These are phyloP conservation scores for Diadophis punctatus DNA, from an alignment of 2,113 vertebrate genomes.

Conservation along the genomic window DNA sequence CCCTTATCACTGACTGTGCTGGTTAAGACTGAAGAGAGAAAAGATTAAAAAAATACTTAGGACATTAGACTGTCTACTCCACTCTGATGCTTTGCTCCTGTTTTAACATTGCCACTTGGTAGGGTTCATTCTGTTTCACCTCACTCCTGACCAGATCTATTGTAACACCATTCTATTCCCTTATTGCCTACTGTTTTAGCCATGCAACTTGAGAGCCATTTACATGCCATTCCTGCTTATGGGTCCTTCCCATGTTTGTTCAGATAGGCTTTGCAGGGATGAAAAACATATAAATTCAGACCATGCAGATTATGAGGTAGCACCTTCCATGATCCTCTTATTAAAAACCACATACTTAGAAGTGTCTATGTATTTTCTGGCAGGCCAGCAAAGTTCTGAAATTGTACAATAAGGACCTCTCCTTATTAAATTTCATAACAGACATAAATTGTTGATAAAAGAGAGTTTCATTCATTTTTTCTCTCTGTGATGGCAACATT, in stretches of 20 bases:
- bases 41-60: neutral
- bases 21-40: neutral
- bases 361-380: neutral
- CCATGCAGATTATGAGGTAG: neutral
- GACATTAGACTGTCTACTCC: neutral
- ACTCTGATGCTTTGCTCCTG: neutral
- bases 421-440: neutral
- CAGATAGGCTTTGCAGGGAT: neutral
- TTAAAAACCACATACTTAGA: neutral
- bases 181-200: neutral
- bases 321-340: neutral
- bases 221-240: neutral
- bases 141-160: neutral
- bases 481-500: neutral
- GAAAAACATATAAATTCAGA: neutral
- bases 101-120: neutral
- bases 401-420: neutral
- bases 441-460: neutral
- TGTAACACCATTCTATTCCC: neutral
- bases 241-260: neutral
- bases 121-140: neutral
- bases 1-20: neutral
- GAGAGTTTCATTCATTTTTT: neutral
- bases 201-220: neutral
- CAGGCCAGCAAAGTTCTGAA: neutral